Conservation (phyloP, 1,140 invertebrate genomes). For the Panulirus ornatus region DNA sequence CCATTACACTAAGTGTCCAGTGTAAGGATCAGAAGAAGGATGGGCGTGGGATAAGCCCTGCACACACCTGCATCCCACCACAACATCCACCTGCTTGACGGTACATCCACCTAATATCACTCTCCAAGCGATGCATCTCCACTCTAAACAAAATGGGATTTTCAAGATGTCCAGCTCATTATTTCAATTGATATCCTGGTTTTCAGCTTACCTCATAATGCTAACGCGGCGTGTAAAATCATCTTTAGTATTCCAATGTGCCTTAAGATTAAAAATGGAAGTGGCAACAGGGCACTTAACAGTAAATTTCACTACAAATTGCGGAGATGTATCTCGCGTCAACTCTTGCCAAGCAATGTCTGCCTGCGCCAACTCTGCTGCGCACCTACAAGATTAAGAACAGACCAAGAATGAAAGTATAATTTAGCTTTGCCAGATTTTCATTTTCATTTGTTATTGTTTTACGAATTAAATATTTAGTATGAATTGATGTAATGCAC, state of each 20-base stretch:
- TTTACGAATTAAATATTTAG: no score
- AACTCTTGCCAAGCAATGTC: constrained; percentile 34
- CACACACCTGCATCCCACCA: neutral
- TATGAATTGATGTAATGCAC: no score
- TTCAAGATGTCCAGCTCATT: constrained; percentile 70
- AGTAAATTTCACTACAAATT: constrained; percentile 36
- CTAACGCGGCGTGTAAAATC: constrained; percentile 30
- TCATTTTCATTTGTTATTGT: neutral
- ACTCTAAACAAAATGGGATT: constrained; percentile 67
- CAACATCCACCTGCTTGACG: constrained; percentile 36
- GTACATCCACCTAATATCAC: constrained; percentile 35
- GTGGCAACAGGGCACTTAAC: constrained; percentile 37
- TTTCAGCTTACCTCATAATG: constrained; percentile 55
- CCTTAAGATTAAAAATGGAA: constrained; percentile 12
- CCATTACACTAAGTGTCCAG: no score
- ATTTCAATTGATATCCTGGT: constrained; percentile 18
- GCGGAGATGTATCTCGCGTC: constrained; percentile 36
- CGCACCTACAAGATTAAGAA: neutral
- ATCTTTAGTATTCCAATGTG: constrained; percentile 42
- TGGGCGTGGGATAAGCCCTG: neutral
- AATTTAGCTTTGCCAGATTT: neutral
- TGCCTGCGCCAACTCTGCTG: constrained; percentile 5
- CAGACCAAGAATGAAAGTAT: neutral
- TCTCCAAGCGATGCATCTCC: constrained; percentile 42
- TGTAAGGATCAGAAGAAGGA: neutral